Percentiles rank a stretch among this genome's conserved stretches.
Evolutionary conservation across 2,888 invertebrate genomes (phyloP).

Genomic region (Thecocarcelia acutangulata): DNA sequence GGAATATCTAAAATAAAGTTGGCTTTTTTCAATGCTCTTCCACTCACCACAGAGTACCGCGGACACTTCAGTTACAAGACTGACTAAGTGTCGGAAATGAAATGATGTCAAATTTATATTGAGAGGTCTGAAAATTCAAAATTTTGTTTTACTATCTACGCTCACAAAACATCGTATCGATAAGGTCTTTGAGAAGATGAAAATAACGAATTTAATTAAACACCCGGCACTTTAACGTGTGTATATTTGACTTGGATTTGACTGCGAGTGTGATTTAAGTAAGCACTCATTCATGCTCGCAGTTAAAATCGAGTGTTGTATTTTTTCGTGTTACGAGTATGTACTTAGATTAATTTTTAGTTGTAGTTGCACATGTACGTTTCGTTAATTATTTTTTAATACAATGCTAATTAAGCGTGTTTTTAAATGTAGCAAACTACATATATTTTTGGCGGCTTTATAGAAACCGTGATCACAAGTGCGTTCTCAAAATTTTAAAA

Average conservation of each 20-base stretch:
- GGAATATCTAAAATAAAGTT: constrained; percentile 10
- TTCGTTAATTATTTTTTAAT: constrained; percentile 1
- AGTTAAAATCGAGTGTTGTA: not conserved
- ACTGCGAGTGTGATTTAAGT: too few relatives aligned
- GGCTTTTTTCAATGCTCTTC: constrained; percentile 29
- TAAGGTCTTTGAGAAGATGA: constrained; percentile 7
- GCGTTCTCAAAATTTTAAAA: too few relatives aligned
- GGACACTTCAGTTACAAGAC: constrained; percentile 72
- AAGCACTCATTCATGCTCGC: too few relatives aligned
- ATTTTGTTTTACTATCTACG: constrained; percentile 29
- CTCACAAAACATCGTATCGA: constrained; percentile 34
- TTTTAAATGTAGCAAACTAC: not conserved
- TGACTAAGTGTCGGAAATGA: constrained; percentile 76
- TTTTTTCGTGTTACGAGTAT: not conserved
- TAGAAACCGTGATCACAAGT: too few relatives aligned
- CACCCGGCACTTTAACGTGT: constrained; percentile 24
- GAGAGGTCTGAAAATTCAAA: constrained; percentile 68
- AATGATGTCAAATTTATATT: constrained; percentile 75
- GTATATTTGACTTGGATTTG: too few relatives aligned
- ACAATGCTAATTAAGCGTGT: constrained; percentile 5
- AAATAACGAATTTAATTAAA: constrained; percentile 70
- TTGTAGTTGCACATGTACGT: not conserved
- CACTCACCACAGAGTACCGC: constrained; percentile 61
- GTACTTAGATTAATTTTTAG: too few relatives aligned
- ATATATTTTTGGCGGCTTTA: not conserved